Conservation (phyloP, 2,113 vertebrate genomes). For the Triplophysa tibetana region DNA sequence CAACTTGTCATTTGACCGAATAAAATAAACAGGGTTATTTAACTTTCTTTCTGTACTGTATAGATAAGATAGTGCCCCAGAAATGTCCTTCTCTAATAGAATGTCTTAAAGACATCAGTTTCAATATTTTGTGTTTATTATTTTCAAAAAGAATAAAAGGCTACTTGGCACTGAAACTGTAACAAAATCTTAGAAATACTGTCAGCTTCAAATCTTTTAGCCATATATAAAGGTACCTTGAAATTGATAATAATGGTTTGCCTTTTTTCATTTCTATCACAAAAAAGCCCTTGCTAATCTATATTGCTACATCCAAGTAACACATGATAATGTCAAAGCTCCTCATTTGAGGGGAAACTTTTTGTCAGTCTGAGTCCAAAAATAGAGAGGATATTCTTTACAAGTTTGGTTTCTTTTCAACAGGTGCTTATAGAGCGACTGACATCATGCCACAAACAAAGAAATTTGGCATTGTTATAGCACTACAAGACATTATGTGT, state of each 20-base stretch:
- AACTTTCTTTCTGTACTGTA: not conserved
- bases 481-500: slow-evolving; percentile 66
- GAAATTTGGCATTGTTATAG: slow-evolving; percentile 62
- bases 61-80: not conserved
- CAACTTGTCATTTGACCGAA: slow-evolving; percentile 3
- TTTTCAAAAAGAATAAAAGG: not conserved
- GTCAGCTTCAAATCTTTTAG: not conserved
- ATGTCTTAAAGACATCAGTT: not conserved
- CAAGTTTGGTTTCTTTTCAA: slow-evolving; percentile 62
- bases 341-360: slow-evolving; percentile 25
- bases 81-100: not conserved
- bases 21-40: slow-evolving; percentile 1
- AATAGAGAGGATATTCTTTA: slow-evolving; percentile 50
- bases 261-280: slow-evolving; percentile 64
- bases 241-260: slow-evolving; percentile 65
- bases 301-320: slow-evolving; percentile 80
- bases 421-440: slow-evolving; percentile 68
- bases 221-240: slow-evolving; percentile 31
- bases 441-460: slow-evolving; percentile 74
- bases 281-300: slow-evolving; percentile 79
- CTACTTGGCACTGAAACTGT: not conserved
- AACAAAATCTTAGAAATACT: not conserved
- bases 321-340: slow-evolving; percentile 35
- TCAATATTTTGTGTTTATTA: not conserved
- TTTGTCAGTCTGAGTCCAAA: slow-evolving; percentile 31